Evolutionary conservation across 2,888 invertebrate species (phyloP), one percentile per base, ranked within the genome.

Genomic region (Dilophus febrilis): DNA sequence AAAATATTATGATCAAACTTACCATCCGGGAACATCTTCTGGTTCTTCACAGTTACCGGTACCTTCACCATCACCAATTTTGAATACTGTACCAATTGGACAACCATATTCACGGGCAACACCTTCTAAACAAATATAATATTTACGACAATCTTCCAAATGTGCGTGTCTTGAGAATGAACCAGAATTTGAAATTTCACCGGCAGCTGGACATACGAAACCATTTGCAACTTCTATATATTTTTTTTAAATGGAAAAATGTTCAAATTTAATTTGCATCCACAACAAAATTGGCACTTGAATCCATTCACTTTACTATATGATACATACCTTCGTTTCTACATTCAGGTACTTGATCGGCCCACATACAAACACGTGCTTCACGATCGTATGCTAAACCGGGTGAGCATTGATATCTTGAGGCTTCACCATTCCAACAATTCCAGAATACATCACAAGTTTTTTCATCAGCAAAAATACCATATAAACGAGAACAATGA

Each of bases 401-500:
- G 52, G 91, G 90, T 50, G 90, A 87, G 70, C 91, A 91, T 64
- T 90, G 87, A 66, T 91, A 91, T 54, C 85, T 76, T 57, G 87
- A 87, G 5, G 90, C 79, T 61, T 91, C 90, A 39, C 91, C 91
- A 65, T 87, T 88, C 90, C 91, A 91, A 65, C 91, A 91, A 65
- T 88, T 90, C 86, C 90, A 91, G 81, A 91, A 91, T 13, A 84
- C 82, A 64, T 88, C 86, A 60, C 91, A 91, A 63, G 87, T 85
- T 50, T 66, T 67, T 40, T 78, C 82, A 57, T 91, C 90, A 46
- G 87, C 66, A 73, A 90, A 91, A 68, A 91, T 90, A 54, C 91
- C 91, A 64, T 90, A 91, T 49, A 91, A 66, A 43, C 90, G 71
- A 35, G 80, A 61, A 59, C 91, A 91, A 61, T 91, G 86, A 11